Evolutionary conservation across 1,140 invertebrate species (phyloP), one percentile per base, ranked within the genome.

Genomic region (Eumaeus atala): DNA sequence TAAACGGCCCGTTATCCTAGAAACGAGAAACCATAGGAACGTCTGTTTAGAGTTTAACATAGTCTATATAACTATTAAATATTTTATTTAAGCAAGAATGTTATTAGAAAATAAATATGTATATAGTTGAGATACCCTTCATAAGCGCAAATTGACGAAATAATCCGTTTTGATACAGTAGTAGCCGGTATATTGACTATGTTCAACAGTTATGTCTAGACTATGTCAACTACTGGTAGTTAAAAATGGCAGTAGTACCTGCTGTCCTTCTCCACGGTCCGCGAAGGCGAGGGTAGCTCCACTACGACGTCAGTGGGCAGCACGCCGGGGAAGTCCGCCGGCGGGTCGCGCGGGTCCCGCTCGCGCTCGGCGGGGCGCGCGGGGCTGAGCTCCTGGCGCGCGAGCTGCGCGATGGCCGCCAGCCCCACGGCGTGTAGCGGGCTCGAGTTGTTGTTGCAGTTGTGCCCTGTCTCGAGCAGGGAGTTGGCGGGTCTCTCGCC

Each of bases 331-430:
- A 87, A 88, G 51, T 87, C 84, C 9, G 40, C 52, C 50, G 28
- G 66, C 40, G 12, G 59, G 62, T 87, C 57, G 44, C 51, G 52
- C 51, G 10, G 73, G 73, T 33, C 82, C 77, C 58, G 17, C 12
- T 11, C 9, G 1, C 34, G 57, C 86, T 79, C 47, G 49, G 8
- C 51, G 35, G 35, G 53, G 48, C 34, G 89, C 83, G 47, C 88
- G 78, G 72, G 76, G 56, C 58, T 52, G 16, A 66, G 61, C 37
- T 85, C 80, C 16, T 72, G 70, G 2, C 82, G 74, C 35, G 89
- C 90, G 58, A 91, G 78, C 64, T 91, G 89, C 61, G 91, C 89
- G 58, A 91, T 90, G 38, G 90, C 90, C 6, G 90, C 91, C 61
- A 91, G 73, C 9, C 91, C 91, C 58, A 91, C 90, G 54, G 90